Conservation (phyloP, 1,140 invertebrate genomes). For the Listronotus oregonensis region DNA sequence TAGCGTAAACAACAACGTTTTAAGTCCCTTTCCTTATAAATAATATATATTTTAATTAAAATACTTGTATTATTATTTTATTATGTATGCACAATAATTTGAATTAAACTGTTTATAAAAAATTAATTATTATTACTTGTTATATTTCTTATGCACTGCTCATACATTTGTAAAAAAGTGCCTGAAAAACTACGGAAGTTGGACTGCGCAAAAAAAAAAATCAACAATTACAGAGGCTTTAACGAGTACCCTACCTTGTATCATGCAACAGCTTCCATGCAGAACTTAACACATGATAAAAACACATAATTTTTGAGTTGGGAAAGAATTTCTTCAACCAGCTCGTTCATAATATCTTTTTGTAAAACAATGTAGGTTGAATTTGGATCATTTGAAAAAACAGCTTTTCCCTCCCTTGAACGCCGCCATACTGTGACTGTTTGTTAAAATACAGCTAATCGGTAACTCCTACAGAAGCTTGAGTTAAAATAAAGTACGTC, state of each 20-base stretch:
- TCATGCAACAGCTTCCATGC: constrained; percentile 15
- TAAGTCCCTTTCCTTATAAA: too few relatives aligned
- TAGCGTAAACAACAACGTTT: too few relatives aligned
- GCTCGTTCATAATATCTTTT: constrained; percentile 11
- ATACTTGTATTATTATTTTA: too few relatives aligned
- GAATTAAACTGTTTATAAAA: too few relatives aligned
- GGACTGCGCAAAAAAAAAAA: too few relatives aligned
- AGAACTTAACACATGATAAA: constrained; percentile 14
- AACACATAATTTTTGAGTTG: constrained; percentile 16
- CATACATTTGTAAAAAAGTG: too few relatives aligned
- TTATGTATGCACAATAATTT: too few relatives aligned
- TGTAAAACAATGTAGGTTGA: constrained; percentile 9
- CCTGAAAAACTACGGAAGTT: too few relatives aligned
- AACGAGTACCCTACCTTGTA: neutral
- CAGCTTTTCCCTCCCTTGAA: constrained; percentile 19
- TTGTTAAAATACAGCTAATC: constrained; percentile 15
- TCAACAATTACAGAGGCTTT: too few relatives aligned
- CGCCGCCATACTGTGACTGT: neutral
- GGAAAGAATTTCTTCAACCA: constrained; percentile 11
- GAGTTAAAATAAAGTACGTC: constrained; percentile 21
- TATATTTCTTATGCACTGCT: too few relatives aligned
- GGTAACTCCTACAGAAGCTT: constrained; percentile 15
- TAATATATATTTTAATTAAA: too few relatives aligned
- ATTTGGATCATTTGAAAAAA: constrained; percentile 22
- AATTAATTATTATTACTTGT: too few relatives aligned